Evolutionary conservation across 2,113 vertebrate genomes (phyloP).

Genomic region (Pantherophis guttatus): DNA sequence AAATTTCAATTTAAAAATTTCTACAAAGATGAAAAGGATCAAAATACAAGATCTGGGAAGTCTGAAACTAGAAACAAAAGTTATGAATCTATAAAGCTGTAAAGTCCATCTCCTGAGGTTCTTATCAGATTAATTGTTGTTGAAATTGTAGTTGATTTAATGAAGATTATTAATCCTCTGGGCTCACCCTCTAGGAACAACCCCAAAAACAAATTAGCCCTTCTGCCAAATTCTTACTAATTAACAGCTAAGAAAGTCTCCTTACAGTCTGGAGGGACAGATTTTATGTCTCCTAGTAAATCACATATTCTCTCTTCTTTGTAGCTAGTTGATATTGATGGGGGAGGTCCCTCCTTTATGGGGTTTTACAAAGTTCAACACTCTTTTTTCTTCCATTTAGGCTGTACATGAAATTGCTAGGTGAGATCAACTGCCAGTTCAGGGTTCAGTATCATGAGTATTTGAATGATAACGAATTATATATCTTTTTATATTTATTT

Average conservation of each 20-base stretch:
- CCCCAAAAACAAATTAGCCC: not conserved
- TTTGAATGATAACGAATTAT: not conserved
- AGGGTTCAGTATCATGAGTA: not conserved
- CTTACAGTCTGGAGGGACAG: not conserved
- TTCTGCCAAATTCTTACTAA: not conserved
- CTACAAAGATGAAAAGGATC: not conserved
- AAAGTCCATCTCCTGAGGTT: not conserved
- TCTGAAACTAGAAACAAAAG: not conserved
- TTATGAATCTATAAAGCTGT: not conserved
- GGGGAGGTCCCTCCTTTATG: not conserved
- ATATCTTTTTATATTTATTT: not conserved
- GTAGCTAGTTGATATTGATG: not conserved
- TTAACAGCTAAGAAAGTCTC: not conserved
- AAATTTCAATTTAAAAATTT: not conserved
- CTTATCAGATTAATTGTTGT: not conserved
- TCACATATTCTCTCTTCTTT: not conserved
- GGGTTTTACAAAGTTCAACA: not conserved
- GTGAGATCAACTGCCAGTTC: not conserved
- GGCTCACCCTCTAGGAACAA: not conserved
- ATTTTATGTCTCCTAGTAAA: not conserved
- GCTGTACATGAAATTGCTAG: not conserved
- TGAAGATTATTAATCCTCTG: not conserved
- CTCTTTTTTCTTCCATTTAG: not conserved
- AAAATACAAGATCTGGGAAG: not conserved
- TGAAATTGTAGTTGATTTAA: not conserved